Conservation (phyloP, 2,888 invertebrate genomes). For the Iphiclides podalirius region DNA sequence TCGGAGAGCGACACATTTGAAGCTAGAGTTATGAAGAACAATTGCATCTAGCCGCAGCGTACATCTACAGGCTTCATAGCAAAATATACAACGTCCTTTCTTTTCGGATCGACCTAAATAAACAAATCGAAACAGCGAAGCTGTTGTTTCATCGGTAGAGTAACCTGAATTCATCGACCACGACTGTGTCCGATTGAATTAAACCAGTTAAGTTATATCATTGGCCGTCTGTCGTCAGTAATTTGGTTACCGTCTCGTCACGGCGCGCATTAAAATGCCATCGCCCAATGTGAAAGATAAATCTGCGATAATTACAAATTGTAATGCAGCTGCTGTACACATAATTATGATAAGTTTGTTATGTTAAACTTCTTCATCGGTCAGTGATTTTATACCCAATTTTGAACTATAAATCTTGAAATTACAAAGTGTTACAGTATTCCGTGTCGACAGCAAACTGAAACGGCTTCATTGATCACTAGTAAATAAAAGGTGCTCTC, state of each 20-base stretch:
- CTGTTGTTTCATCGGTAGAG: constrained; percentile 40
- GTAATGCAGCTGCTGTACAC: too few relatives aligned
- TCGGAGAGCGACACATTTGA: too few relatives aligned
- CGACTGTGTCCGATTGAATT: constrained; percentile 65
- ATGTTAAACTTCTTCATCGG: too few relatives aligned
- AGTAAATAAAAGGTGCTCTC: too few relatives aligned
- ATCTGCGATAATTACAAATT: neutral
- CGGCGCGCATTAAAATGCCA: neutral
- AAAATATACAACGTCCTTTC: constrained; percentile 1
- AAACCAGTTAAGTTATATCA: constrained; percentile 72
- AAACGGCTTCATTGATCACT: too few relatives aligned
- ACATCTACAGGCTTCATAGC: neutral
- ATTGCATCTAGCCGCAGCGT: neutral
- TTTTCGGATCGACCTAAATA: constrained; percentile 28
- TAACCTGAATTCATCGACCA: constrained; percentile 69
- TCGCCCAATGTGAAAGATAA: neutral
- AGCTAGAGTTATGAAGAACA: neutral
- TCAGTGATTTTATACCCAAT: too few relatives aligned
- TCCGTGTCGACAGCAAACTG: too few relatives aligned
- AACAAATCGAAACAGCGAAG: constrained; percentile 41
- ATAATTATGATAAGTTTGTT: too few relatives aligned
- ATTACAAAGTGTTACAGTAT: too few relatives aligned
- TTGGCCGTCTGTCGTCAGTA: constrained; percentile 61
- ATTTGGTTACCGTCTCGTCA: constrained; percentile 54
- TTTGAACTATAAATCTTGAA: too few relatives aligned